These are phyloP conservation scores for Gortyna flavago DNA, from an alignment of 2,888 invertebrate species.

Conservation along the genomic window DNA sequence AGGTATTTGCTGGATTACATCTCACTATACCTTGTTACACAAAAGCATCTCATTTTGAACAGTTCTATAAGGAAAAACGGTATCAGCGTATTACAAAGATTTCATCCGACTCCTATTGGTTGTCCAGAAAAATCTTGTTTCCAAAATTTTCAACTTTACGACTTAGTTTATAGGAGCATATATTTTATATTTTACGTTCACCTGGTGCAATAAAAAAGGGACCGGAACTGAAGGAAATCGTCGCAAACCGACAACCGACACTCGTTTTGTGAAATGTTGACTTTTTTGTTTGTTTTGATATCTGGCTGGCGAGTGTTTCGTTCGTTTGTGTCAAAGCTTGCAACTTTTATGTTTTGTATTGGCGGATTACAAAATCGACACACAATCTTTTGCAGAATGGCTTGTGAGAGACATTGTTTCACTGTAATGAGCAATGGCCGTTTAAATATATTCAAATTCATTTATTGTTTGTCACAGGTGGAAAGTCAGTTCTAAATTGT, in stretches of 20 bases:
- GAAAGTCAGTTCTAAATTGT: not conserved
- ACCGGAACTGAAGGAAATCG: slow-evolving; percentile 63
- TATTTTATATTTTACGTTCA: slow-evolving; percentile 81
- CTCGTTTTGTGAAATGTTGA: slow-evolving; percentile 60
- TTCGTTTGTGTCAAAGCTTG: slow-evolving; percentile 40
- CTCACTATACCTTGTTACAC: not conserved
- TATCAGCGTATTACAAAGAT: slow-evolving; percentile 46
- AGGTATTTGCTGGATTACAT: not conserved
- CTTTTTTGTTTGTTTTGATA: slow-evolving; percentile 61
- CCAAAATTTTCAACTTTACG: slow-evolving; percentile 79
- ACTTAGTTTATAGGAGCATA: slow-evolving; percentile 79
- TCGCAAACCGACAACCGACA: slow-evolving; percentile 58
- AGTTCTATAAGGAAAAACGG: slow-evolving; percentile 6
- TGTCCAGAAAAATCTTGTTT: slow-evolving; percentile 71
- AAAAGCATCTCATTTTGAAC: not conserved
- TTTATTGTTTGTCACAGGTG: not conserved
- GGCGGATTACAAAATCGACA: slow-evolving; percentile 18
- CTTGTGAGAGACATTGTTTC: not conserved
- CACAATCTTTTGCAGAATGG: slow-evolving; percentile 5
- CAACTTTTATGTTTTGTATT: slow-evolving; percentile 18
- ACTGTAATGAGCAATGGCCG: too few species aligned
- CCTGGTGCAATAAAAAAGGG: slow-evolving; percentile 62
- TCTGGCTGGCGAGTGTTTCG: slow-evolving; percentile 19
- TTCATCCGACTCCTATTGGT: slow-evolving; percentile 55
- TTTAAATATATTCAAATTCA: not conserved